Percentiles rank a stretch among this genome's conserved stretches.
phyloP scores from a whole-genome alignment of 2,113 vertebrate genomes.

The Terrapene triunguis region DNA sequence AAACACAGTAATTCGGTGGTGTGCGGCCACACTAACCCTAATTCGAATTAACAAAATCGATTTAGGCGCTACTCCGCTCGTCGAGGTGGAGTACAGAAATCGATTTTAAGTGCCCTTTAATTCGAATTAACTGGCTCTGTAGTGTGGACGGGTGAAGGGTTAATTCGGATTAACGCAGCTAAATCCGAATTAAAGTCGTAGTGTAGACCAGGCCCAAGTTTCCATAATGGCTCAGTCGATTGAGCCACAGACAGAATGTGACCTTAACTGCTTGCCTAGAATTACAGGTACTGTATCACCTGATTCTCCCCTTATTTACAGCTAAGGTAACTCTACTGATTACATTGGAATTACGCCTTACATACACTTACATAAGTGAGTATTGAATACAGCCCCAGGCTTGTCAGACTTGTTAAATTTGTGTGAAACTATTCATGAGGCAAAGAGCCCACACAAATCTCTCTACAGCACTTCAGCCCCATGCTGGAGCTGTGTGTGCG shows the following conservation, averaged over 20 bases:
- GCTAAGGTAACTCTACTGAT: background rate
- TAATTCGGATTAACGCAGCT: no score
- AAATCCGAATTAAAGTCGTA: no score
- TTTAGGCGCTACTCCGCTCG: no score
- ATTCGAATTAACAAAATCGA: no score
- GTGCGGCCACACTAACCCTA: no score
- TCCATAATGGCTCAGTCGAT: background rate
- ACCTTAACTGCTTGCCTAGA: background rate
- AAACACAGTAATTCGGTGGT: no score
- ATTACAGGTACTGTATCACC: background rate
- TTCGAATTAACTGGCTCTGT: no score
- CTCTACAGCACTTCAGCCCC: background rate
- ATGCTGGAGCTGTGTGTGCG: background rate
- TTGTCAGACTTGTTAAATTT: background rate
- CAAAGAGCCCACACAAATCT: background rate
- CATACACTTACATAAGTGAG: background rate
- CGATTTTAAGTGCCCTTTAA: no score
- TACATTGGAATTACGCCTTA: background rate
- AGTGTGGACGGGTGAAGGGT: no score
- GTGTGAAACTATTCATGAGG: background rate
- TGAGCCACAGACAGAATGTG: background rate
- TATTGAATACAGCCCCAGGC: background rate
- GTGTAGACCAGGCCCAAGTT: no score
- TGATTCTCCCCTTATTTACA: background rate
- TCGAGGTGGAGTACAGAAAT: no score